phyloP scores from a whole-genome alignment of 1,140 invertebrate species.

The Adoxophyes honmai region DNA sequence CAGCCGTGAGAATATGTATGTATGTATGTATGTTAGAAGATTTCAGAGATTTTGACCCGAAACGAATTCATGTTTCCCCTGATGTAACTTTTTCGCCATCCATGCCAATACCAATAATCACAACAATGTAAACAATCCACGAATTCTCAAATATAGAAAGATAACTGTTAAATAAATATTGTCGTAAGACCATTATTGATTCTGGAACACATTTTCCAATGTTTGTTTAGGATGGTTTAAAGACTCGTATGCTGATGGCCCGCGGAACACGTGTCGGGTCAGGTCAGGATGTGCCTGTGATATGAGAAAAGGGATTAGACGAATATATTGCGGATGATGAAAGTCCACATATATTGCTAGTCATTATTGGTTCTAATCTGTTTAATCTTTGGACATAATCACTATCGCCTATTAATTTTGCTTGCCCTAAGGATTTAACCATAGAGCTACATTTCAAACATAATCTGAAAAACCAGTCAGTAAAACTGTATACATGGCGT shows the following conservation, averaged over 20 bases:
- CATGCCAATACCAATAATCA: constrained; percentile 7
- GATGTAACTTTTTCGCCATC: neutral
- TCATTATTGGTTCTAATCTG: no score
- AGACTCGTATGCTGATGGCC: constrained; percentile 11
- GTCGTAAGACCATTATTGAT: constrained; percentile 21
- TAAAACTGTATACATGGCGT: no score
- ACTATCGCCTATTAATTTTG: no score
- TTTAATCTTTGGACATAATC: no score
- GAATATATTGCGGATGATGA: no score
- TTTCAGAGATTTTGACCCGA: no score
- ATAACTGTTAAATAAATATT: constrained; percentile 22
- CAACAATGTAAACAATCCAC: constrained; percentile 1
- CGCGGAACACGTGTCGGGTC: constrained; percentile 10
- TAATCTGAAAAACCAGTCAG: no score
- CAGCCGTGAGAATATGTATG: no score
- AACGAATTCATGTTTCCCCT: neutral
- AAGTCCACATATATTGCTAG: no score
- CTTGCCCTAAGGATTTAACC: no score
- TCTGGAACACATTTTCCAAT: constrained; percentile 20
- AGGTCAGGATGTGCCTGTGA: constrained; percentile 3
- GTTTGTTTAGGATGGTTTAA: constrained; percentile 26
- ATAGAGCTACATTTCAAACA: no score
- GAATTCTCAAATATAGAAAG: constrained; percentile 4
- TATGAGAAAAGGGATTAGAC: constrained; percentile 12
- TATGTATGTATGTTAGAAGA: no score